Base-by-base conservation (phyloP, 1,140 invertebrate genomes). In the Pseudomyrmex concolor region DNA sequence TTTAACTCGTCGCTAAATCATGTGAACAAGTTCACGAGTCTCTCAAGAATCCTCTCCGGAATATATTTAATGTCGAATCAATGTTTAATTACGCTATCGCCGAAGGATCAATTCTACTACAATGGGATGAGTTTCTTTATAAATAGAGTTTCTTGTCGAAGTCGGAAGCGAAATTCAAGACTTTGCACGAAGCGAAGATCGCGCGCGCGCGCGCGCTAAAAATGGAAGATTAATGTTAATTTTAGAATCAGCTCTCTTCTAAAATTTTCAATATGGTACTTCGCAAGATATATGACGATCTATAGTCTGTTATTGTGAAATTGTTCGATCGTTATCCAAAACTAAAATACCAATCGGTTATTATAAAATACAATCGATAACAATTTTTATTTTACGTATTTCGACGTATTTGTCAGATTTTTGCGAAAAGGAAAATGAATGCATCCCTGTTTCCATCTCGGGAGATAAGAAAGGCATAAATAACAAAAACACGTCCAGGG, bases 11-110 rank as follows among this genome's bases (percentile, higher is more conserved):
- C 43, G 43, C 43, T 51, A 50, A 80, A 70, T 59, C 54, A 54
- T 54, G 66, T 50, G 43, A 17, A 43, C 45, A n/a, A 15, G 17
- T 10, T 68, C 51, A 34, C 19, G 50, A 66, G 50, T 12, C 34
- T 25, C 54, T 12, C 25, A 62, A 70, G 54, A 80, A 7, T 80
- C 5, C 5, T 34, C 67, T 4, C 15, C 19, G 19, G 54, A 71
- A 80, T 78, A 78, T 78, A 78, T 80, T 71, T 80, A 80, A 80
- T 66, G 43, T 71, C 13, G 15, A 80, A 59, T 60, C 54, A 60
- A 59, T 71, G 54, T 80, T 80, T 80, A 80, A 80, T 80, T 80
- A 54, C 22, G 67, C 67, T 54, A 71, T 80, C 76, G 66, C 15
- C 17, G 74, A n/a, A 9, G n/a, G 12, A 71, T 80, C 66, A 66